A percentile compares a stretch with the other conserved stretches of the same genome.
These are phyloP conservation scores for Calliphora vicina DNA, from an alignment of 1,140 invertebrate genomes.

Conservation along the genomic window DNA sequence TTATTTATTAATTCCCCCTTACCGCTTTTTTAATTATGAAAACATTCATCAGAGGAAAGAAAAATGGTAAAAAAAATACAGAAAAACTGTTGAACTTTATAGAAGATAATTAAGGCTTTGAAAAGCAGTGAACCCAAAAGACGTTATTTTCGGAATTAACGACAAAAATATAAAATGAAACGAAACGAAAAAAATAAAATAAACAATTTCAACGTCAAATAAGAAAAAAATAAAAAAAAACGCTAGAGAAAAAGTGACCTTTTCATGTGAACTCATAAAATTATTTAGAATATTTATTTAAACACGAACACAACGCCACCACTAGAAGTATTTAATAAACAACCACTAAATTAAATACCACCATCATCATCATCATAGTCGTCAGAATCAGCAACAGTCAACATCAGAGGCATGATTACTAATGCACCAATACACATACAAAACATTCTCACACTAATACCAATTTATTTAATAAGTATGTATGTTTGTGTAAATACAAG, in stretches of 20 bases:
- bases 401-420: background rate
- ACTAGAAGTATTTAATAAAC: background rate
- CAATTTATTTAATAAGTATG: too few relatives aligned
- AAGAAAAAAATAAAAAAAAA: too few relatives aligned
- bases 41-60: background rate
- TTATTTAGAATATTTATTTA: slow-evolving; percentile 27
- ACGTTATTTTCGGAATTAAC: slow-evolving; percentile 19
- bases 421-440: slow-evolving; percentile 14
- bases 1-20: background rate
- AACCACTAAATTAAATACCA: slow-evolving; percentile 20
- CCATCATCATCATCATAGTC: background rate
- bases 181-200: background rate
- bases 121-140: slow-evolving; percentile 28
- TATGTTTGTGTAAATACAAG: background rate
- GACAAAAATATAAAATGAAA: slow-evolving; percentile 11
- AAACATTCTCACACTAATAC: background rate
- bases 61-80: background rate
- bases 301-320: background rate
- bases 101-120: slow-evolving; percentile 31
- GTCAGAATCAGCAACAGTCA: background rate
- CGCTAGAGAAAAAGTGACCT: background rate
- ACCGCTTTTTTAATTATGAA: background rate
- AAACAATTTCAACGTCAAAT: too few relatives aligned
- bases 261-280: slow-evolving; percentile 31
- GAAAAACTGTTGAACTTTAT: slow-evolving; percentile 26